These are phyloP conservation scores for Alcedo quadribrachys DNA, from an alignment of 2,797 vertebrate genomes.

Conservation along the genomic window DNA sequence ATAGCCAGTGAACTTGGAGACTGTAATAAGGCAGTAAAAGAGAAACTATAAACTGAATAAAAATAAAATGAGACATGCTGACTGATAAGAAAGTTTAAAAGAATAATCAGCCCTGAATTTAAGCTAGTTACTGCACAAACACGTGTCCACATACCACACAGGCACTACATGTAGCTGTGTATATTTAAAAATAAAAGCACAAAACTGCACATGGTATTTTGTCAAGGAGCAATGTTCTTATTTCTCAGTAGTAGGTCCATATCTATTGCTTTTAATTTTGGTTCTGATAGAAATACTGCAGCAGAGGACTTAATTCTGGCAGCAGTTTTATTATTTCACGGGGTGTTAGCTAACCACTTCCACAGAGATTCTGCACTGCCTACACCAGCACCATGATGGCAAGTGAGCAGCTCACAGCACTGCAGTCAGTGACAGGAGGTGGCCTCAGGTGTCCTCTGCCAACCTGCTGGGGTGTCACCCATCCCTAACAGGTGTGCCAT, in stretches of 20 bases:
- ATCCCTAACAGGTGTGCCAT: background rate
- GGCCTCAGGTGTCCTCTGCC: background rate
- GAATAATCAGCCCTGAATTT: background rate
- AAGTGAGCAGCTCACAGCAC: background rate
- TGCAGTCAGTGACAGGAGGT: background rate
- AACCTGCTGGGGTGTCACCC: background rate
- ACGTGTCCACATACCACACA: background rate
- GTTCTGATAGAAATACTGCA: background rate
- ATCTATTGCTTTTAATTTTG: background rate
- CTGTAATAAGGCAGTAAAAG: slow-evolving; percentile 34
- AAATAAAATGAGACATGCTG: slow-evolving; percentile 3
- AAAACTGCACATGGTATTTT: background rate
- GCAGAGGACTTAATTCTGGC: background rate
- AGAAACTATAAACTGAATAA: slow-evolving; percentile 46
- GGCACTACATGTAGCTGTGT: accelerated
- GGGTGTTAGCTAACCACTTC: background rate
- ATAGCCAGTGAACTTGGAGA: background rate
- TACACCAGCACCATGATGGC: background rate
- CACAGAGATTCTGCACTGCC: background rate
- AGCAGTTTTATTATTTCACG: background rate
- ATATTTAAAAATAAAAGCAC: background rate
- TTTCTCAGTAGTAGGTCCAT: background rate
- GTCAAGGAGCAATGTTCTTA: background rate
- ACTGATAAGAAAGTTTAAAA: slow-evolving; percentile 12
- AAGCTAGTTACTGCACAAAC: background rate